Evolutionary conservation across 1,140 invertebrate species (phyloP).

Genomic region (Drosophila lini): DNA sequence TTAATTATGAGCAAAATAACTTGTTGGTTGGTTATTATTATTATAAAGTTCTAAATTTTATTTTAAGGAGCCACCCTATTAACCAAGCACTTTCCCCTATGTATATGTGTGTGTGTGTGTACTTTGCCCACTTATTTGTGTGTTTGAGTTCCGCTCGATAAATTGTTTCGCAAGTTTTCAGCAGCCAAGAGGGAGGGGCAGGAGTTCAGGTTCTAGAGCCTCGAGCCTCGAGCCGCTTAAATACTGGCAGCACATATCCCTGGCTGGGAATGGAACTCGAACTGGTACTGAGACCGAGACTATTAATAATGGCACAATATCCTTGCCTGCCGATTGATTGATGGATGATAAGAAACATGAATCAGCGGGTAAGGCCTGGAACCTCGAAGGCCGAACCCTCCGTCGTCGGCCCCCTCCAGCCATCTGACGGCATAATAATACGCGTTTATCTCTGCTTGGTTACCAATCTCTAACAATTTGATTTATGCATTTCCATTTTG

Average conservation of each 20-base stretch:
- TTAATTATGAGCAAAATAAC: no score
- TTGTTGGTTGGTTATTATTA: no score
- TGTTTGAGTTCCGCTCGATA: constrained; percentile 60
- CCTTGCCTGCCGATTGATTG: constrained; percentile 68
- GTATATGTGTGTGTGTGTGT: constrained; percentile 1
- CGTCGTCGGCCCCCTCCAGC: not conserved
- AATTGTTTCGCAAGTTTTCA: constrained; percentile 59
- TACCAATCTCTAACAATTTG: constrained; percentile 74
- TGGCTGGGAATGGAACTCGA: constrained; percentile 9
- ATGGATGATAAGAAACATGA: constrained; percentile 71
- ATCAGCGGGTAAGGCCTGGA: constrained; percentile 35
- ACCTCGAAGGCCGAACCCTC: not conserved
- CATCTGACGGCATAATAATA: constrained; percentile 74
- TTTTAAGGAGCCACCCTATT: constrained; percentile 7
- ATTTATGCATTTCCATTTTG: constrained; percentile 79
- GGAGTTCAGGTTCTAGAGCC: not conserved
- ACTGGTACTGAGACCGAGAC: constrained; percentile 35
- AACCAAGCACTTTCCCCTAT: constrained; percentile 10
- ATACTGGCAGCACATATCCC: constrained; percentile 34
- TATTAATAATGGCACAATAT: constrained; percentile 67
- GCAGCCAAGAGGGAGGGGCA: not conserved
- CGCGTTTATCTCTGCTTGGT: constrained; percentile 79
- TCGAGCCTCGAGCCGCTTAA: constrained; percentile 22
- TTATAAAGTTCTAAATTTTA: not conserved
- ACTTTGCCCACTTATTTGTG: constrained; percentile 30